Evolutionary conservation across 2,888 invertebrate species (phyloP).

Genomic region (Drosophila anomalata): DNA sequence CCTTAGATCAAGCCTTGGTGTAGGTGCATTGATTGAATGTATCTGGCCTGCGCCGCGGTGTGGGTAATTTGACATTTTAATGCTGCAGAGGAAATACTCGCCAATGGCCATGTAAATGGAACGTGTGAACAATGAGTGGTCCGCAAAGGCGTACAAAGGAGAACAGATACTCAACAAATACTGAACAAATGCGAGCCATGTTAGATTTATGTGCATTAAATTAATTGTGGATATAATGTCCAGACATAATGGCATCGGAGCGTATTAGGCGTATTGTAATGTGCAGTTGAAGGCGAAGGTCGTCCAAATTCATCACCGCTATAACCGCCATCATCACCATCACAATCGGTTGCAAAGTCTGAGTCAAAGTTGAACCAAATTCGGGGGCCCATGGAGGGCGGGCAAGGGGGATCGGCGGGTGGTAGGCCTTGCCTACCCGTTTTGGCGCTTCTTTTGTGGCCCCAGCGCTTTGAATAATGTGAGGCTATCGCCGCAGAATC

Average conservation of each 20-base stretch:
- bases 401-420: slow-evolving; percentile 23
- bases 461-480: slow-evolving; percentile 15
- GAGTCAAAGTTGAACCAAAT: slow-evolving; percentile 57
- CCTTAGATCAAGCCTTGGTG: slow-evolving; percentile 33
- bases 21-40: slow-evolving; percentile 75
- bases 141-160: slow-evolving; percentile 35
- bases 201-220: slow-evolving; percentile 49
- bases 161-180: slow-evolving; percentile 30
- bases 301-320: slow-evolving; percentile 30
- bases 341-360: slow-evolving; percentile 41
- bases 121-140: slow-evolving; percentile 70
- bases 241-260: slow-evolving; percentile 34
- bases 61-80: slow-evolving; percentile 73
- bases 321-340: slow-evolving; percentile 46
- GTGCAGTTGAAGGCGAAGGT: slow-evolving; percentile 75
- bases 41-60: slow-evolving; percentile 34
- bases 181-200: slow-evolving; percentile 16
- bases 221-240: slow-evolving; percentile 43
- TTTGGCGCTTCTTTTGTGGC: slow-evolving; percentile 48
- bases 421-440: slow-evolving; percentile 24
- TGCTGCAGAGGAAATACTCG: slow-evolving; percentile 63
- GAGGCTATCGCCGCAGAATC: slow-evolving; percentile 28
- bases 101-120: slow-evolving; percentile 73
- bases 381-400: slow-evolving; percentile 33
- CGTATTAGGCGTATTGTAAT: slow-evolving; percentile 60